Percentiles rank a stretch among this genome's conserved stretches.
These are phyloP conservation scores for Hoplostethus mediterraneus DNA, from an alignment of 2,797 vertebrate genomes.

Conservation along the genomic window DNA sequence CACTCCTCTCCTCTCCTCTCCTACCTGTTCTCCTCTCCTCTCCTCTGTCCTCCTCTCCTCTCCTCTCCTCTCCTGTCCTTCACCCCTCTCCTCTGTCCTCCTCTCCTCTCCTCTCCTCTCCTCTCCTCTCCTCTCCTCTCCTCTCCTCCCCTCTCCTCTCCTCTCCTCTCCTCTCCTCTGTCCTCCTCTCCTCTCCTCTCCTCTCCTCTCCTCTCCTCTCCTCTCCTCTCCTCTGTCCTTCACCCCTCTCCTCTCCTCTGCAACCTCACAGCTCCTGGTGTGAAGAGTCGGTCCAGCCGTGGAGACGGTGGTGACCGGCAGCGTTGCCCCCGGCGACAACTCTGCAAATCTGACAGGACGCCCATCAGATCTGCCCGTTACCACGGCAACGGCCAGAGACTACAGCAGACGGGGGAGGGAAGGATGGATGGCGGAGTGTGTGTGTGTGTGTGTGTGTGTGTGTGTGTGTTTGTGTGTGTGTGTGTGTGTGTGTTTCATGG, in stretches of 20 bases:
- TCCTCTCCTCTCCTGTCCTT: background rate
- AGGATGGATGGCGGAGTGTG: constrained; percentile 6
- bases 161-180: background rate
- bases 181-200: background rate
- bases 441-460: no score
- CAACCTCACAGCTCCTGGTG: background rate
- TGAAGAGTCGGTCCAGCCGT: no score
- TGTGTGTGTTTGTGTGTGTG: no score
- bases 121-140: background rate
- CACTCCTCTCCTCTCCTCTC: background rate
- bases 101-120: background rate
- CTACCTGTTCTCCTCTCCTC: background rate
- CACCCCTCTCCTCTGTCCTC: background rate
- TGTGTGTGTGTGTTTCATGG: no score
- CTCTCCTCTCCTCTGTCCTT: background rate
- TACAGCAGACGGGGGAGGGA: constrained; percentile 9
- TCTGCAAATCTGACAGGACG: constrained; percentile 24
- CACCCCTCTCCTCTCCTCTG: background rate
- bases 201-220: background rate
- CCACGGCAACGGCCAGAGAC: constrained; percentile 27
- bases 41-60: background rate
- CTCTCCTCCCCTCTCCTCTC: background rate
- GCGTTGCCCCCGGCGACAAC: constrained; percentile 39
- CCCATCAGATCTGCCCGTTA: constrained; percentile 34
- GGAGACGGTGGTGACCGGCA: constrained; percentile 11